Conservation (phyloP, 2,113 vertebrate species). For the Apeltes quadracus region DNA sequence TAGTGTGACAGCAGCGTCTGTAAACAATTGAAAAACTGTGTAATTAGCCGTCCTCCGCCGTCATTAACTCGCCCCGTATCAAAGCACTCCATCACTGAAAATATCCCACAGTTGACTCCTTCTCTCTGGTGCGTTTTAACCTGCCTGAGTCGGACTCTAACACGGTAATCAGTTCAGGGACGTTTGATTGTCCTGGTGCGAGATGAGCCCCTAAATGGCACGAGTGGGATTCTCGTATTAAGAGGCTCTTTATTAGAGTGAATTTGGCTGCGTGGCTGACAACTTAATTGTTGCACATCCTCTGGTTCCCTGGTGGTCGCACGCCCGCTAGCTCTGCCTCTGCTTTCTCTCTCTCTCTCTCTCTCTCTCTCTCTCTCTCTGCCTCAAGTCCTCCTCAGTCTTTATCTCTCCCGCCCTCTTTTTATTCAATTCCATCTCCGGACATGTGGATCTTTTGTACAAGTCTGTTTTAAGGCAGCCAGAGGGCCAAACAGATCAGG, state of each 20-base stretch:
- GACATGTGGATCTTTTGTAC: slow-evolving; percentile 21
- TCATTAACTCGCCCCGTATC: not conserved
- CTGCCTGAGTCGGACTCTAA: slow-evolving; percentile 59
- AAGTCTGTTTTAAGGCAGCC: slow-evolving; percentile 5
- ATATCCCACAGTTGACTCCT: slow-evolving; percentile 42
- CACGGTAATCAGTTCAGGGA: slow-evolving; percentile 70
- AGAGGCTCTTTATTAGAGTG: slow-evolving; percentile 78
- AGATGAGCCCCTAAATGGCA: slow-evolving; percentile 70
- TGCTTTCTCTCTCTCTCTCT: slow-evolving; percentile 15
- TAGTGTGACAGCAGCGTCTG: not conserved
- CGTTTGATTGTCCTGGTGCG: slow-evolving; percentile 70
- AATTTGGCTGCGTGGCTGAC: slow-evolving; percentile 67
- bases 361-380: slow-evolving; percentile 18
- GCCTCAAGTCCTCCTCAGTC: not conserved
- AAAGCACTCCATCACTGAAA: slow-evolving; percentile 15
- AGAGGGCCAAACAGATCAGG: slow-evolving; percentile 12
- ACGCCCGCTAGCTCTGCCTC: slow-evolving; percentile 53
- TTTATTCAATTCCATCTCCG: slow-evolving; percentile 22
- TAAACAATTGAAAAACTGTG: not conserved
- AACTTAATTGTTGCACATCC: slow-evolving; percentile 72
- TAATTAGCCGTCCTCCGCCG: not conserved
- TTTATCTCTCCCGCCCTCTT: slow-evolving; percentile 11
- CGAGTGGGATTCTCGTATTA: slow-evolving; percentile 76
- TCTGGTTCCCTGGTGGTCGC: slow-evolving; percentile 61
- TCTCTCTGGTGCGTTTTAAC: slow-evolving; percentile 49